Evolutionary conservation across 2,113 vertebrate genomes (phyloP).

Genomic region (Gallinago paraguaiae): DNA sequence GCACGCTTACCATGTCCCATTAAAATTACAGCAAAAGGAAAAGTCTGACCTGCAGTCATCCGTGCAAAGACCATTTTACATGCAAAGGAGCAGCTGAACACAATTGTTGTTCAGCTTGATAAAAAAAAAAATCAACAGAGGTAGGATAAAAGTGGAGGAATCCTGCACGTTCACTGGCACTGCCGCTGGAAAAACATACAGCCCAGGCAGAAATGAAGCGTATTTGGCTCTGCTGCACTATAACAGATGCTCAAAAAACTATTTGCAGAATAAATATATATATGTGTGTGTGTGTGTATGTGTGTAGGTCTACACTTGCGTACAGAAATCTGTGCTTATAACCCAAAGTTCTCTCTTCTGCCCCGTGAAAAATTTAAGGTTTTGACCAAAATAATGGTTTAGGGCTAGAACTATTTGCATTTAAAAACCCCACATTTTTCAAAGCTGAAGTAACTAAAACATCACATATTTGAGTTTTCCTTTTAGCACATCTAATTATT

Average conservation of each 20-base stretch:
- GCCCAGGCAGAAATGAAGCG: not conserved
- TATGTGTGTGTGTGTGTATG: not conserved
- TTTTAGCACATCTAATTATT: not conserved
- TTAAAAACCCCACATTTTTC: not conserved
- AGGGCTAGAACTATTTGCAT: not conserved
- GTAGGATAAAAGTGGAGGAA: not conserved
- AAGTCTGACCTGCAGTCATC: conserved; percentile 13
- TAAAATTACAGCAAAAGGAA: not conserved
- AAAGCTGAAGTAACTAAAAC: not conserved
- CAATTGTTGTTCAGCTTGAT: conserved; percentile 50
- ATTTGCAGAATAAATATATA: not conserved
- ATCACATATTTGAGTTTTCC: not conserved
- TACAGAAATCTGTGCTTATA: not conserved
- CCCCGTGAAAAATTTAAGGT: not conserved
- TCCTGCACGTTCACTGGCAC: not conserved
- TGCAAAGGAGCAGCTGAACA: conserved; percentile 34
- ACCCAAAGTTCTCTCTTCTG: not conserved
- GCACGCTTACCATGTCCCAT: not conserved
- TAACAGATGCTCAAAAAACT: not conserved
- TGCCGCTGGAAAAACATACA: not conserved
- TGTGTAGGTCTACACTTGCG: not conserved
- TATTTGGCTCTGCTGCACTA: not conserved
- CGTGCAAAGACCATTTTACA: not conserved
- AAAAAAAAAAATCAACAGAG: conserved; percentile 30
- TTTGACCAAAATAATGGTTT: not conserved